Percentiles rank a stretch among this genome's conserved stretches.
phyloP scores from a whole-genome alignment of 2,113 vertebrate species.

The Chunga burmeisteri region DNA sequence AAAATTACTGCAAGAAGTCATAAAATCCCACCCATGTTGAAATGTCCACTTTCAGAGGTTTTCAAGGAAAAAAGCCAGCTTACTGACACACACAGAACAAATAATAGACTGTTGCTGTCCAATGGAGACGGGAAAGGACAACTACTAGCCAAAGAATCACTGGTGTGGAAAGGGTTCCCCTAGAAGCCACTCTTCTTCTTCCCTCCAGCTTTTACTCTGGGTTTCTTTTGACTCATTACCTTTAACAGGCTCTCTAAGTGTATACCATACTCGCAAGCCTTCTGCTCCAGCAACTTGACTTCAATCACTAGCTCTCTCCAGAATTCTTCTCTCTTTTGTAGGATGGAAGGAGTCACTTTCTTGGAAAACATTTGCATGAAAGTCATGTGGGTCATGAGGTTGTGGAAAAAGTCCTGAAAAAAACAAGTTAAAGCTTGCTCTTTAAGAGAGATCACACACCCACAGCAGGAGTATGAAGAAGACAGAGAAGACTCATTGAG shows the following conservation, averaged over 20 bases:
- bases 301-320: slow-evolving; percentile 71
- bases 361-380: slow-evolving; percentile 68
- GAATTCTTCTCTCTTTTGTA: slow-evolving; percentile 62
- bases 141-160: background rate
- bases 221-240: slow-evolving; percentile 71
- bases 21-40: background rate
- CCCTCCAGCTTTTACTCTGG: background rate
- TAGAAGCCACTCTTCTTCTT: background rate
- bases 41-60: background rate
- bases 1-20: background rate
- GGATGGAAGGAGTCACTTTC: slow-evolving; percentile 64
- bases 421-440: background rate
- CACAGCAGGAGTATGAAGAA: background rate
- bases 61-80: background rate
- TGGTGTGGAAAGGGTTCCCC: background rate
- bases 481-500: background rate
- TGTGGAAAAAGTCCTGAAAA: slow-evolving; percentile 82
- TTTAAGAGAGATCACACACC: background rate
- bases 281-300: slow-evolving; percentile 68
- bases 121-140: background rate
- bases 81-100: background rate
- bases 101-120: background rate
- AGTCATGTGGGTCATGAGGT: slow-evolving; percentile 69
- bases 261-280: slow-evolving; percentile 68
- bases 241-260: slow-evolving; percentile 74